Conservation (phyloP, 1,140 invertebrate genomes). For the Brachionus calyciflorus region DNA sequence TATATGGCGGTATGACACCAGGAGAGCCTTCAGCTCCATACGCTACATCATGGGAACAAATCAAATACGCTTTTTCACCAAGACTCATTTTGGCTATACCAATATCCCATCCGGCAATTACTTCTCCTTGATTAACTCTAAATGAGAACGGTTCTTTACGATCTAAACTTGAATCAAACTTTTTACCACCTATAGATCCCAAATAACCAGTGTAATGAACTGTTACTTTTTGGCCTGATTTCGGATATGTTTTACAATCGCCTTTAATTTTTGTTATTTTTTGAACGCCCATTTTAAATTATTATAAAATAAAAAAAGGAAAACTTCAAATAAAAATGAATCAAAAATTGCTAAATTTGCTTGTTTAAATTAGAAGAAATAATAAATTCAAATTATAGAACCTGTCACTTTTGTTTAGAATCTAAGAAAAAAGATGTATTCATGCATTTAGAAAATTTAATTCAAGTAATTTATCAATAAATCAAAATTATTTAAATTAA, state of each 20-base stretch:
- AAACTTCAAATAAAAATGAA: no score
- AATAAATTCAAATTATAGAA: no score
- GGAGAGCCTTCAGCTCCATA: constrained; percentile 56
- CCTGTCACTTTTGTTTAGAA: no score
- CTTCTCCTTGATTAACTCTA: constrained; percentile 73
- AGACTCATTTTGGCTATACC: constrained; percentile 77
- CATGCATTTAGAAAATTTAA: no score
- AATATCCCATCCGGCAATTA: constrained; percentile 73
- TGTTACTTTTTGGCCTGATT: constrained; percentile 20
- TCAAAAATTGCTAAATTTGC: no score
- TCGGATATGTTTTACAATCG: constrained; percentile 21
- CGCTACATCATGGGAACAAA: constrained; percentile 77
- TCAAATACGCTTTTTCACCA: constrained; percentile 76
- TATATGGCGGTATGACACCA: constrained; percentile 57
- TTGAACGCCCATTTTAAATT: constrained; percentile 25
- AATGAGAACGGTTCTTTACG: constrained; percentile 74
- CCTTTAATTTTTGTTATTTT: constrained; percentile 13
- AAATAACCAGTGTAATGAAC: constrained; percentile 43
- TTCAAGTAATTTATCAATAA: no score
- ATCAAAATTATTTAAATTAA: no score
- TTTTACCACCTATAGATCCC: constrained; percentile 69
- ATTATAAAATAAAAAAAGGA: no score
- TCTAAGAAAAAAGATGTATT: no score
- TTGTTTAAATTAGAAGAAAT: no score
- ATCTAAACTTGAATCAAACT: constrained; percentile 77